Conservation (phyloP, 2,888 invertebrate genomes). For the Cataglyphis cursor region DNA sequence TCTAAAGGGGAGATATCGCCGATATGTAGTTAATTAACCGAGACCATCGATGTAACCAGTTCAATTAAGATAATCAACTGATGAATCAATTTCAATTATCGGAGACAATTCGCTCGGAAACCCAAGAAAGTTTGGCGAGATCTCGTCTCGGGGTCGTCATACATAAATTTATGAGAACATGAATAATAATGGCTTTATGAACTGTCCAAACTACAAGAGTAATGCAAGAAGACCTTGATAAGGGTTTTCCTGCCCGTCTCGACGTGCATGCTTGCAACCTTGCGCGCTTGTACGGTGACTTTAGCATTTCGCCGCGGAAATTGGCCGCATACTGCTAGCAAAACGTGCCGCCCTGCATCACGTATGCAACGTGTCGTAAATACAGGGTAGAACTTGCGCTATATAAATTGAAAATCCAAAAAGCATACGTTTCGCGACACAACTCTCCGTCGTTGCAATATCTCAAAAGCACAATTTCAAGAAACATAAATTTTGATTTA, state of each 20-base stretch:
- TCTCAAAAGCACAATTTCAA: neutral
- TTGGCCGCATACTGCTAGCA: conserved; percentile 46
- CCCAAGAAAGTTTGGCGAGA: conserved; percentile 13
- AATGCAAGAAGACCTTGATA: conserved; percentile 16
- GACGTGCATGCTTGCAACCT: neutral
- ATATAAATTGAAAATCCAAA: neutral
- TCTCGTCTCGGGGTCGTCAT: neutral
- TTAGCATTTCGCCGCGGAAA: conserved; percentile 64
- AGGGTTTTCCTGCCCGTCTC: neutral
- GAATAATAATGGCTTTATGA: neutral
- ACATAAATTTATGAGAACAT: conserved; percentile 7
- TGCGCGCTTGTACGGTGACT: conserved; percentile 30
- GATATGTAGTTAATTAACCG: conserved; percentile 23
- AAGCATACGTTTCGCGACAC: neutral
- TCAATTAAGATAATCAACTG: conserved; percentile 32
- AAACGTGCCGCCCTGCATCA: conserved; percentile 32
- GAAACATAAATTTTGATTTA: neutral
- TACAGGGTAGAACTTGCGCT: conserved; percentile 2
- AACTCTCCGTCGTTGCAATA: neutral
- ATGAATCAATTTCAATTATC: conserved; percentile 16
- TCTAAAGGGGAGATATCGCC: neutral
- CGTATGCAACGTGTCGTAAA: conserved; percentile 22
- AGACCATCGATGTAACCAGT: neutral
- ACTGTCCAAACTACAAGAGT: neutral
- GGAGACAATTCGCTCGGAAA: conserved; percentile 17